Evolutionary conservation across 2,888 invertebrate genomes (phyloP).

Genomic region (Melanostoma scalare): DNA sequence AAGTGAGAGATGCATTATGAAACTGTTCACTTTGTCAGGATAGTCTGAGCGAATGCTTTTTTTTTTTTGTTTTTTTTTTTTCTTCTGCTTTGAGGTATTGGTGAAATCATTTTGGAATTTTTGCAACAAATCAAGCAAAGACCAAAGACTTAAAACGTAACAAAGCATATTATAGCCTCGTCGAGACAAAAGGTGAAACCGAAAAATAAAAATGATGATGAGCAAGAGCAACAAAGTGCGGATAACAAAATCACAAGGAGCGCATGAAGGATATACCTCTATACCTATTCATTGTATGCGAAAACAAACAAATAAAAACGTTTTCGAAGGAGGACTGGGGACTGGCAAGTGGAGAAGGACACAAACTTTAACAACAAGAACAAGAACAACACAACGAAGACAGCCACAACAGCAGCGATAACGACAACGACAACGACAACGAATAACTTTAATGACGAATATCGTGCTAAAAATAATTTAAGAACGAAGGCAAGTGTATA

Average conservation of each 20-base stretch:
- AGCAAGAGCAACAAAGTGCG: constrained; percentile 42
- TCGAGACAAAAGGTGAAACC: constrained; percentile 58
- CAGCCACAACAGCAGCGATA: constrained; percentile 6
- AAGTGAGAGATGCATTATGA: constrained; percentile 41
- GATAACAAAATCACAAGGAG: constrained; percentile 49
- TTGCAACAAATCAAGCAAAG: constrained; percentile 49
- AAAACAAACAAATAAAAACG: constrained; percentile 40
- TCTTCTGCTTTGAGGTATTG: constrained; percentile 14
- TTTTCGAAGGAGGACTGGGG: constrained; percentile 13
- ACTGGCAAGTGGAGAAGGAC: constrained; percentile 25
- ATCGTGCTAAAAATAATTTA: constrained; percentile 70
- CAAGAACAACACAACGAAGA: constrained; percentile 23
- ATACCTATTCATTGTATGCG: not conserved
- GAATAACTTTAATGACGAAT: constrained; percentile 69
- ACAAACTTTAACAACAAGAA: not conserved
- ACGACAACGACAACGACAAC: constrained; percentile 42
- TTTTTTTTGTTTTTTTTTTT: not conserved
- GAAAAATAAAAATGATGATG: constrained; percentile 56
- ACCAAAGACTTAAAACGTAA: constrained; percentile 5
- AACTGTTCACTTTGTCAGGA: constrained; percentile 36
- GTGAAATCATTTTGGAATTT: constrained; percentile 54
- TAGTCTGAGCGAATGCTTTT: not conserved
- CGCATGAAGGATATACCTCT: constrained; percentile 48
- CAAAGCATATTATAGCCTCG: constrained; percentile 28
- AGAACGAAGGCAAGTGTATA: constrained; percentile 56